Evolutionary conservation across 37 sponge, comb jelly and placozoan genomes (phyloP), one percentile per base, ranked within the genome.

Genomic region (Dysidea cf. avara): DNA sequence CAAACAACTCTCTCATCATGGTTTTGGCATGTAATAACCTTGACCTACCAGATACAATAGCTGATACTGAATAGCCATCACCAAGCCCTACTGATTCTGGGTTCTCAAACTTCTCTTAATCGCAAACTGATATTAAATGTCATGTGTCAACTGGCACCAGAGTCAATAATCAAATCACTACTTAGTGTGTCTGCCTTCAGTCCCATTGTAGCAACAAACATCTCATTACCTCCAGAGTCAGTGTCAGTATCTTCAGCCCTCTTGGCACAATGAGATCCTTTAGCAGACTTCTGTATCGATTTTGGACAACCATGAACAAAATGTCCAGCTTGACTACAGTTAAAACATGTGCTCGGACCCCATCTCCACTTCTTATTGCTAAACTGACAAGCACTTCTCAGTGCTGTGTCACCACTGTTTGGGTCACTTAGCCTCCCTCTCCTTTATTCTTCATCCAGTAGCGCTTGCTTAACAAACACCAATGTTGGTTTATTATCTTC

Each of bases 401-500:
- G 9, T 43, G 46, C 46, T 9, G 9, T 9, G 46, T 43, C 46
- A 43, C 46, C 9, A 43, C 46, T 9, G 9, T 9, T 9, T 43
- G 46, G 9, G 9, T 43, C 46, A 43, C 46, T 43, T 43, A 9
- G 46, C 46, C 9, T 43, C 46, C 30, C 58, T 56, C 30, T 28
- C 7, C 30, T 24, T 29, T 72, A 59, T 40, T 72, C 74, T 52
- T 72, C 61, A 25, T 72, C 74, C 7, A 72, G 60, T 7, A 72
- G 29, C 11, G 74, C 59, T 57, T 59, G 60, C 60, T 57, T 72
- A 17, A 72, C 74, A 58, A 33, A 72, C 43, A 72, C 61, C 61
- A 72, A 24, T 20, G 58, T 58, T 25, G 56, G 74, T 20, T 72
- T 59, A 20, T 72, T 59, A 35, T 72, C 74, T 30, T 40, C 61